Evolutionary conservation across 2,888 invertebrate genomes (phyloP).

Genomic region (Sphinx pinastri): DNA sequence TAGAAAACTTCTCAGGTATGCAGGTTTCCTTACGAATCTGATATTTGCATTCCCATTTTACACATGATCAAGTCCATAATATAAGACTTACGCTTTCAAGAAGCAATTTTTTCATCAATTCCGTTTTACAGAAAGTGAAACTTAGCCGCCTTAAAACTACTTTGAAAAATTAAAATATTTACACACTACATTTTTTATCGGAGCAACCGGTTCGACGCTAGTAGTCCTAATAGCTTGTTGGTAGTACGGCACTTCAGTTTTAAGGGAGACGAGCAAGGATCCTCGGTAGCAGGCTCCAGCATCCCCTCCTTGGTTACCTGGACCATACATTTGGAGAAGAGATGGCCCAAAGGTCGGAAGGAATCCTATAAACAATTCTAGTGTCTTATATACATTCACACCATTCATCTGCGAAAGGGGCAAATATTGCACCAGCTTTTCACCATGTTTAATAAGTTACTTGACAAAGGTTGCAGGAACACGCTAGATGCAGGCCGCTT

Average conservation of each 20-base stretch:
- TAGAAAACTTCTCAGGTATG: too few species aligned
- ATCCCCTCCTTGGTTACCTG: constrained; percentile 40
- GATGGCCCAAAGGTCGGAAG: constrained; percentile 93
- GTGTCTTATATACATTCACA: not conserved
- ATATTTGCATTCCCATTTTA: too few species aligned
- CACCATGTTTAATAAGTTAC: too few species aligned
- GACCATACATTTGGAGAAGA: constrained; percentile 90
- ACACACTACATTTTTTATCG: constrained; percentile 58
- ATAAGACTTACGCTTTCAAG: too few species aligned
- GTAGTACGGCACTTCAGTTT: constrained; percentile 86
- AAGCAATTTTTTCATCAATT: too few species aligned
- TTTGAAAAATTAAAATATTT: not conserved
- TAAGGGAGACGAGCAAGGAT: constrained; percentile 88
- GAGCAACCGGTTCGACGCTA: constrained; percentile 60
- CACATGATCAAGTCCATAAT: too few species aligned
- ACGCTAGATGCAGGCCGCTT: too few species aligned
- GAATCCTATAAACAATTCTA: constrained; percentile 80
- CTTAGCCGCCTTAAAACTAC: not conserved
- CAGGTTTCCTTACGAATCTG: too few species aligned
- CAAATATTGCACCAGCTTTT: too few species aligned
- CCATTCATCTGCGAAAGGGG: too few species aligned
- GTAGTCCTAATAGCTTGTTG: constrained; percentile 67
- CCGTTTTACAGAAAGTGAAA: too few species aligned
- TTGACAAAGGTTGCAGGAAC: too few species aligned
- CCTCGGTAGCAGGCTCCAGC: constrained; percentile 87